Base-by-base conservation (phyloP, 30 jellyfish, hydroid and myxozoan genomes). In the Turritopsis rubra region DNA sequence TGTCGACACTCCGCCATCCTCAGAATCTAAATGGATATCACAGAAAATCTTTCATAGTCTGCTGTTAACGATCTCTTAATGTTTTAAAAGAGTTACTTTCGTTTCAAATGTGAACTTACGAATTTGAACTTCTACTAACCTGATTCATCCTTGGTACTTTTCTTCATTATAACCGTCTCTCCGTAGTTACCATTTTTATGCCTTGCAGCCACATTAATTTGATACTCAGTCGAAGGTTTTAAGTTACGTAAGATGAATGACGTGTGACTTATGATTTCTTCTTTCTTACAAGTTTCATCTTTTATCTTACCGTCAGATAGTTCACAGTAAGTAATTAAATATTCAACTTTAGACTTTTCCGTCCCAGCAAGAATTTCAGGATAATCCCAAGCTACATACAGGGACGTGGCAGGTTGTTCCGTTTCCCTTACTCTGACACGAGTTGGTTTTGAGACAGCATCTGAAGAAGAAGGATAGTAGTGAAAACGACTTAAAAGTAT, bases 351-450 rank as follows among this genome's bases (percentile, higher is more conserved):
- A 1, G 28, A n/a, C 21, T 68, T 1, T 68, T 9, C 30, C 8
- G 77, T 68, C 19, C 77, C 77, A n/a, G 77, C 77, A 9, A 68
- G 28, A 23, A 68, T 27, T n/a, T 68, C 77, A 8, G 77, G 77
- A 22, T 68, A 68, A 27, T 23, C 28, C 77, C 77, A 68, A 27
- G 31, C 30, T 7, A 68, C 31, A 27, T n/a, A n/a, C 28, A 68
- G 16, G 77, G 31, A n/a, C 60, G 60, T 41, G 60, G 60, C 5
- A 5, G 60, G 60, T 41, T 41, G 60, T 41, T 41, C 9, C 60
- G 60, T 41, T 5, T 41, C 60, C 13, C 60, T 41, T 3, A 13
- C 60, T 41, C 60, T 41, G 5, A 41, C 60, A 13, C 60, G 60
- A 3, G 60, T 41, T 41, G 60, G 60, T 41, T 41, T 41, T 13